Base-by-base conservation (phyloP, 1,140 invertebrate genomes). In the Proales similis region DNA sequence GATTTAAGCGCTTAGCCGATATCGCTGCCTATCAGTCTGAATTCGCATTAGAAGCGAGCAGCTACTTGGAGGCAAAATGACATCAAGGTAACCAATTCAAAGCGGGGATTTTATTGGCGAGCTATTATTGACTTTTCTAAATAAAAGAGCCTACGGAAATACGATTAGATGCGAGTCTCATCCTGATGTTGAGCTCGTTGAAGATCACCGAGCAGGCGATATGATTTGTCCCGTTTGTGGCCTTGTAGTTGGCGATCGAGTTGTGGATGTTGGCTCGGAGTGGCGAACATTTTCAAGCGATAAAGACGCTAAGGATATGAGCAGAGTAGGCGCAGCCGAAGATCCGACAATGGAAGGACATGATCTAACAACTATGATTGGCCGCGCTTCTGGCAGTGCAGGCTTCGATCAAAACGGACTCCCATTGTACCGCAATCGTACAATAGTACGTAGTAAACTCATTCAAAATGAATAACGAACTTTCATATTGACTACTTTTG, bases 221-320 rank as follows among this genome's bases (percentile, higher is more conserved):
- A 88, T 94, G 81, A 94, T 99, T 70, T 99, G 95, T 78, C 88
- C 90, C 22, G 90, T 94, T 79, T 99, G 95, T 81, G 95, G 95
- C 17, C 80, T 97, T 45, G 94, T 99, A 43, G 94, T 99, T 29
- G 95, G 95, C 24, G 95, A 99, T 77, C 85, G 91, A 72, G 90
- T 98, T 0, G 92, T 99, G 67, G 95, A 99, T 80, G 95, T 99
- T n/a, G 93, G 94, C n/a, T 96, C 93, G n/a, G 95, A 99, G 77
- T 99, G 95, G 95, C 82, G 95, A 75, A 98, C 94, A 48, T 99
- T 99, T 75, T 95, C 89, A 68, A 98, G 97, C 80, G 95, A 99
- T 72, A 95, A 95, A 72, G 84, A 85, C 64, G 87, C 88, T 5
- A 87, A 88, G 2, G 95, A 99, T 80, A 93, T 93, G 20, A 95